Conservation (phyloP, 2,113 vertebrate species). For the Hypanus sabinus region DNA sequence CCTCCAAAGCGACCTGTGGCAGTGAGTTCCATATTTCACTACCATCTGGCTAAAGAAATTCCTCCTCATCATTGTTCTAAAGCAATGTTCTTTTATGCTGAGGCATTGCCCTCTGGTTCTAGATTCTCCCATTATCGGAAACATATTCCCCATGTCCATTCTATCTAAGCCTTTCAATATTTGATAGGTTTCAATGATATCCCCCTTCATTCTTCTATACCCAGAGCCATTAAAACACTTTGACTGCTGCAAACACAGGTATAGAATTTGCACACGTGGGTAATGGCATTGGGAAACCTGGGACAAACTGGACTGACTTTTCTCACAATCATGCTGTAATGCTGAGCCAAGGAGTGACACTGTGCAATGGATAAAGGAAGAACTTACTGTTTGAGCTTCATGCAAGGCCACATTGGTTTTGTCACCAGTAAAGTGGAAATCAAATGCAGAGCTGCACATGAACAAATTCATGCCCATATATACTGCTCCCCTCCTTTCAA, state of each 20-base stretch:
- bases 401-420: not conserved
- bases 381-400: not conserved
- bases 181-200: no score
- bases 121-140: no score
- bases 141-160: no score
- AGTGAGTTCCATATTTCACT: no score
- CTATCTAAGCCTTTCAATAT: no score
- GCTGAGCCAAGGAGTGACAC: not conserved
- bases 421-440: not conserved
- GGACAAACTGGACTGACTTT: not conserved
- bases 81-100: no score
- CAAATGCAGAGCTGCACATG: not conserved
- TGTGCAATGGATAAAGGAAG: not conserved
- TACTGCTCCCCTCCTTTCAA: not conserved
- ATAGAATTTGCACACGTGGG: not conserved
- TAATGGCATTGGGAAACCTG: not conserved
- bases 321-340: not conserved
- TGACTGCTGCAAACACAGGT: not conserved
- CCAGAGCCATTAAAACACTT: no score
- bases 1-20: no score
- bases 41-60: no score
- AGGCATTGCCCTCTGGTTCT: no score
- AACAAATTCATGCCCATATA: not conserved
- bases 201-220: no score
- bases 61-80: no score